Percentiles rank a stretch among this genome's conserved stretches.
Conservation (phyloP, 2,888 invertebrate species). For the Hipparchia sbordonii region DNA sequence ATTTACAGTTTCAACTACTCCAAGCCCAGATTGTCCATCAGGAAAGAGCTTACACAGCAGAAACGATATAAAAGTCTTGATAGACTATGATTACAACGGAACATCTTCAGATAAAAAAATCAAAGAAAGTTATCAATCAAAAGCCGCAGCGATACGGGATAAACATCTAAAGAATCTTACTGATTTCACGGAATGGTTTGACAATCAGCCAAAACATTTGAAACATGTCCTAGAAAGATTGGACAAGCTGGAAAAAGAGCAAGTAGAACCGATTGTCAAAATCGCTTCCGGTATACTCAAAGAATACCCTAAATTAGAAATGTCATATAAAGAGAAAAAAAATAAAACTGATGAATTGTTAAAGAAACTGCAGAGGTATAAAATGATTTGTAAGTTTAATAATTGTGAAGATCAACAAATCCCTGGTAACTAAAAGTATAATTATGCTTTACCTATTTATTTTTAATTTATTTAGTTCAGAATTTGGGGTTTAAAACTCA, state of each 20-base stretch:
- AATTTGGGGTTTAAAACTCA: too few species aligned
- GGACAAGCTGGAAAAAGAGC: constrained; percentile 30
- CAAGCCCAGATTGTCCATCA: constrained; percentile 31
- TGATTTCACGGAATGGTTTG: constrained; percentile 41
- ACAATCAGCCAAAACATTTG: constrained; percentile 51
- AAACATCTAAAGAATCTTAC: constrained; percentile 41
- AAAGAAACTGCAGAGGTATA: constrained; percentile 34
- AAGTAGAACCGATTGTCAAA: constrained; percentile 44
- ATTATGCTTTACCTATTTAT: neutral
- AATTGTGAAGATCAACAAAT: constrained; percentile 39
- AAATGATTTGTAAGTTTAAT: constrained; percentile 46
- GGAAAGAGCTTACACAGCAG: constrained; percentile 43
- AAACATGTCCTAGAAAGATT: constrained; percentile 51
- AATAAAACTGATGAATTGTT: constrained; percentile 25
- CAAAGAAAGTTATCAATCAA: constrained; percentile 38
- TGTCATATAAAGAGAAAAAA: constrained; percentile 34
- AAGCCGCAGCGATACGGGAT: constrained; percentile 39
- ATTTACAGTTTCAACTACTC: constrained; percentile 1
- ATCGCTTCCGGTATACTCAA: constrained; percentile 37
- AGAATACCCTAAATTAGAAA: constrained; percentile 36
- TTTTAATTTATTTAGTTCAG: neutral
- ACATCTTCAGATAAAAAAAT: constrained; percentile 41
- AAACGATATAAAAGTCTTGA: constrained; percentile 48
- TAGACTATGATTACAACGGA: constrained; percentile 42
- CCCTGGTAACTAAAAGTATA: constrained; percentile 31